A percentile compares a stretch with the other conserved stretches of the same genome.
These are phyloP conservation scores for Lytechinus variegatus DNA, from an alignment of 35 echinoderm and acorn worm genomes.

Conservation along the genomic window DNA sequence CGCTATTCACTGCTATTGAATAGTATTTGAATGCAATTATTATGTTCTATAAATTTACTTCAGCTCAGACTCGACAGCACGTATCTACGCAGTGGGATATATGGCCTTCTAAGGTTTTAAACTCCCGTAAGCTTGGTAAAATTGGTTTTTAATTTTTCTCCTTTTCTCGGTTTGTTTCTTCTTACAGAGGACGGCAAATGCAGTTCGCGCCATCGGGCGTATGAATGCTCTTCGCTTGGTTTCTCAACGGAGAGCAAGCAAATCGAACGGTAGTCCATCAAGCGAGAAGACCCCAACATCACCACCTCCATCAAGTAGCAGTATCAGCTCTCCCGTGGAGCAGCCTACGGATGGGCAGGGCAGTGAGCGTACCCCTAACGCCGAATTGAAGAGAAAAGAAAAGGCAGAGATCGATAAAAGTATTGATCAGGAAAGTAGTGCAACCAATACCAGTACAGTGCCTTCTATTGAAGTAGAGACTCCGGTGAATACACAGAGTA, in stretches of 20 bases:
- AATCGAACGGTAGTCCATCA: conserved; percentile 45
- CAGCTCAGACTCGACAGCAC: background rate
- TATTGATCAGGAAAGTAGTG: conserved; percentile 10
- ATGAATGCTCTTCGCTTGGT: conserved; percentile 81
- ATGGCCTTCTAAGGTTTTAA: background rate
- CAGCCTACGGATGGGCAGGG: background rate
- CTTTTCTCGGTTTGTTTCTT: conserved; percentile 9
- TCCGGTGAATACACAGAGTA: background rate
- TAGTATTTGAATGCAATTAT: background rate
- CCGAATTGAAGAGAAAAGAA: conserved; percentile 25
- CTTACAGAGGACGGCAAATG: conserved; percentile 87
- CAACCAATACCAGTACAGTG: conserved; percentile 41
- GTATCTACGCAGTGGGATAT: background rate
- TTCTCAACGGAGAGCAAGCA: conserved; percentile 53
- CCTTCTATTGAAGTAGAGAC: background rate
- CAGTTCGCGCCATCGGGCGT: conserved; percentile 93
- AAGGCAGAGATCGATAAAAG: conserved; percentile 28
- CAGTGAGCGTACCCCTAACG: conserved; percentile 12
- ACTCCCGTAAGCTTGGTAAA: background rate
- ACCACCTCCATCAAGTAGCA: background rate
- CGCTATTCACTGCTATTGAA: background rate
- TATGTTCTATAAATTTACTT: background rate
- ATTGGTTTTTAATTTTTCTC: conserved; percentile 16
- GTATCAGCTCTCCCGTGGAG: background rate
- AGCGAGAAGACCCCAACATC: conserved; percentile 33